Conservation (phyloP, 1,140 invertebrate species). For the Drosophila leontia region DNA sequence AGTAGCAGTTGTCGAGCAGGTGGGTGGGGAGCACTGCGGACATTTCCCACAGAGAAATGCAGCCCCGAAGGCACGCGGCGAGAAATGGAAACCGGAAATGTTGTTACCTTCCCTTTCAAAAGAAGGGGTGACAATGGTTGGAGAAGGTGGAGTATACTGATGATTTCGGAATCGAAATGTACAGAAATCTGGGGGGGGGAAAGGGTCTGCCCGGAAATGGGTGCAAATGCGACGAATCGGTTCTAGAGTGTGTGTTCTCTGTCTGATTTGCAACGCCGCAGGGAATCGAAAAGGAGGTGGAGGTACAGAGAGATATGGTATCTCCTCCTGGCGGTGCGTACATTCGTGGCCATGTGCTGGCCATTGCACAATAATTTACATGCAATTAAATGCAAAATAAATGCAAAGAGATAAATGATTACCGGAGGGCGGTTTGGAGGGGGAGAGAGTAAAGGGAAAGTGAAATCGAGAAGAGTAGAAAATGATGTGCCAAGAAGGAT, state of each 20-base stretch:
- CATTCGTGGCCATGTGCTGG: constrained; percentile 27
- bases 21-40: constrained; percentile 53
- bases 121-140: background rate
- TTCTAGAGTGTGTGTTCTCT: constrained; percentile 27
- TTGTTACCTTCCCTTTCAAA: constrained; percentile 50
- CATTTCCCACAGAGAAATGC: constrained; percentile 52
- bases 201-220: constrained; percentile 50
- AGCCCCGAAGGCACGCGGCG: constrained; percentile 62
- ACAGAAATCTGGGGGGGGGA: background rate
- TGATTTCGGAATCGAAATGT: constrained; percentile 18
- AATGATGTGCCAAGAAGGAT: background rate
- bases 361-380: constrained; percentile 72
- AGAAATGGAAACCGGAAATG: constrained; percentile 82
- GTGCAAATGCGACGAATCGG: constrained; percentile 71
- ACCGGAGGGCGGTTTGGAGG: background rate
- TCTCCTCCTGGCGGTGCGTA: constrained; percentile 10
- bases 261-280: constrained; percentile 55
- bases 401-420: constrained; percentile 53
- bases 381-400: constrained; percentile 73
- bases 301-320: background rate
- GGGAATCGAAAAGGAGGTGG: constrained; percentile 26
- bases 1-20: background rate
- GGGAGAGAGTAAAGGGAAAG: background rate
- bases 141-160: background rate
- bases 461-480: background rate